Base-by-base conservation (phyloP, 2,797 vertebrate species). In the Protosalanx chinensis region DNA sequence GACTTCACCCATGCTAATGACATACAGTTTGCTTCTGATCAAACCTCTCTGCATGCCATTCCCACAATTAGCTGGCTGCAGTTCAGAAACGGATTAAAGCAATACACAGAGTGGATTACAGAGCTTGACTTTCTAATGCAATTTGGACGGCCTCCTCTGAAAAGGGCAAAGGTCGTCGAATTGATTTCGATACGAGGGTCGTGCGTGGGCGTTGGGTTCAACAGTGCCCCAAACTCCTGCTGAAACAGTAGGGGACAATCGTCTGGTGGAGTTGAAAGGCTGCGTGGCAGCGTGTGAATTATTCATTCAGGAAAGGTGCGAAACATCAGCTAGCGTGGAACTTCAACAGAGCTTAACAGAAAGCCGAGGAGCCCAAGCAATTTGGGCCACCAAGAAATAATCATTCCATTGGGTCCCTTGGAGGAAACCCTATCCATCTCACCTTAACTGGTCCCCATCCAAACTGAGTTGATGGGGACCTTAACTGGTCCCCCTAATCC, bases 1-100 rank as follows among this genome's bases (percentile, higher is more conserved):
- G 80, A 76, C 83, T 86, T 81, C 82, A 81, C 72, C 59, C 65
- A 29, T 71, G 65, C 77, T 81, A 77, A 83, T 68, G 68, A 51
- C n/a, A 27, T 20, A 41, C 41, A 67, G 33, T 27, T 27, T 64
- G 63, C 72, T 30, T 77, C 67, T 69, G 69, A 76, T 53, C 27
- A 46, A 79, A 64, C 68, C 74, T 23, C 30, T 72, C 30, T 27
- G 72, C 64, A 18, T 74, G 32, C 23, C 7, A 5, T 35, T 59
- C 46, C 60, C 68, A 63, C 68, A 74, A 67, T 23, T 49, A 65
- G 12, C 78, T 81, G 81, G 79, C 71, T 2, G 5, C 49, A 15
- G 68, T 65, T 80, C 85, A 79, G 69, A 10, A 79, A 70, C 62
- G 75, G 75, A 84, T 83, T 73, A 76, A 78, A 80, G 67, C 64